These are phyloP conservation scores for Latrodectus elegans DNA, from an alignment of 2,888 invertebrate species.

Conservation along the genomic window DNA sequence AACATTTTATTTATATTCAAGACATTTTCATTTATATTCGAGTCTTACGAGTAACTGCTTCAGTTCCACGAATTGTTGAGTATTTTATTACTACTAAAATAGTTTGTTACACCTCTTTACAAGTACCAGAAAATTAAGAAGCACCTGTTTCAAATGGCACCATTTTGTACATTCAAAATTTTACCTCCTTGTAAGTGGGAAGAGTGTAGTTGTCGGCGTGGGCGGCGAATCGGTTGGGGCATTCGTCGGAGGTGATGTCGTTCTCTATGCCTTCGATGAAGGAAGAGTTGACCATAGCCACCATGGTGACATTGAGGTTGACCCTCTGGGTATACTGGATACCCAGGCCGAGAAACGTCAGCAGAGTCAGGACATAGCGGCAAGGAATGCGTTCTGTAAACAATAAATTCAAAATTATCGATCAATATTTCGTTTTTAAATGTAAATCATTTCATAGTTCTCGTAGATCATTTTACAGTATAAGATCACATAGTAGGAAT, in stretches of 20 bases:
- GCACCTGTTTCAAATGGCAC: not conserved
- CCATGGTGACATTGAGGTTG: slow-evolving; percentile 71
- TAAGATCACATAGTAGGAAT: no score
- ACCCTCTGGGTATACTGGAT: slow-evolving; percentile 70
- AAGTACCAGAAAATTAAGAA: no score
- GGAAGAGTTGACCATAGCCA: slow-evolving; percentile 71
- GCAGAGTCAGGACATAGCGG: slow-evolving; percentile 70
- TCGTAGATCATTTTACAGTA: no score
- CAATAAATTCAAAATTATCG: not conserved
- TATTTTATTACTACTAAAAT: no score
- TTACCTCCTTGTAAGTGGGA: slow-evolving; percentile 62
- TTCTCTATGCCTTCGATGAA: slow-evolving; percentile 58
- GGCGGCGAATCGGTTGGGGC: slow-evolving; percentile 46
- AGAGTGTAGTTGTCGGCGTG: slow-evolving; percentile 16
- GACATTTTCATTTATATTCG: no score
- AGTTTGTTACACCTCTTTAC: no score
- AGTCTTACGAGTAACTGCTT: no score
- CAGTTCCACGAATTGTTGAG: no score
- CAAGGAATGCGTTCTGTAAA: slow-evolving; percentile 67
- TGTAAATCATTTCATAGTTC: no score
- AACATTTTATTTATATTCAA: no score
- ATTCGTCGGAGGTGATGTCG: slow-evolving; percentile 63
- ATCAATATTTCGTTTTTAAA: no score
- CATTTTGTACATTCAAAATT: slow-evolving; percentile 4
- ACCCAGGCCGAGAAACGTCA: slow-evolving; percentile 68